A percentile compares a stretch with the other conserved stretches of the same genome.
Conservation (phyloP, 2,888 invertebrate genomes). For the Acanthococcus lagerstroemiae region DNA sequence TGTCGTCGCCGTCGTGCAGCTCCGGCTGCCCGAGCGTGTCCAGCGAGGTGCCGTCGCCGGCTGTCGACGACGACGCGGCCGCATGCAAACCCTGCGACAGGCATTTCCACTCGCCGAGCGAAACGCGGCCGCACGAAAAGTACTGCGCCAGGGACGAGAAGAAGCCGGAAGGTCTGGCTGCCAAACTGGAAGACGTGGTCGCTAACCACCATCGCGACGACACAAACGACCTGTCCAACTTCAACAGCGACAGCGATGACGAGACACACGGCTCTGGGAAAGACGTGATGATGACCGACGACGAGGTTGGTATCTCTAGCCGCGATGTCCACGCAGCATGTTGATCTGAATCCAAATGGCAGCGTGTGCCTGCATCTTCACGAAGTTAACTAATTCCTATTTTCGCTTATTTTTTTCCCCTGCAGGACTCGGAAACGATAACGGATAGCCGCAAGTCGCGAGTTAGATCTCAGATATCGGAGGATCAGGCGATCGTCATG, state of each 20-base stretch:
- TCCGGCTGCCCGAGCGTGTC: slow-evolving; percentile 37
- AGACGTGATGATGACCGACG: slow-evolving; percentile 37
- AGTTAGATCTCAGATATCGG: slow-evolving; percentile 86
- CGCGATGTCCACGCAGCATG: too few species aligned
- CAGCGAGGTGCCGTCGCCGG: slow-evolving; percentile 30
- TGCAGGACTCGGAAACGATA: slow-evolving; percentile 18
- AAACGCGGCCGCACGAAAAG: slow-evolving; percentile 63
- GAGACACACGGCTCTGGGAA: slow-evolving; percentile 36
- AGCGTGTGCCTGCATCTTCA: too few species aligned
- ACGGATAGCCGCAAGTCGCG: slow-evolving; percentile 52
- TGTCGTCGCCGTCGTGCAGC: slow-evolving; percentile 48
- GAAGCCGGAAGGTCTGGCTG: slow-evolving; percentile 62
- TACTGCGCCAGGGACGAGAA: slow-evolving; percentile 41
- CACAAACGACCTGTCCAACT: slow-evolving; percentile 43
- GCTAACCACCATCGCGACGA: slow-evolving; percentile 50
- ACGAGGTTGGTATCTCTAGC: slow-evolving; percentile 39
- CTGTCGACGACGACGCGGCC: slow-evolving; percentile 42
- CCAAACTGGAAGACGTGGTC: slow-evolving; percentile 60
- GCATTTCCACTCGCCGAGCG: slow-evolving; percentile 40
- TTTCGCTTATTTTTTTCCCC: not conserved
- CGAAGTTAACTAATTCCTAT: too few species aligned
- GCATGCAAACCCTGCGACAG: slow-evolving; percentile 22
- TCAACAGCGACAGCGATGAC: slow-evolving; percentile 36
- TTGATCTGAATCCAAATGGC: too few species aligned
- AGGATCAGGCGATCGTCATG: slow-evolving; percentile 81